Conservation (phyloP, 2,888 invertebrate genomes). For the Carabus problematicus region DNA sequence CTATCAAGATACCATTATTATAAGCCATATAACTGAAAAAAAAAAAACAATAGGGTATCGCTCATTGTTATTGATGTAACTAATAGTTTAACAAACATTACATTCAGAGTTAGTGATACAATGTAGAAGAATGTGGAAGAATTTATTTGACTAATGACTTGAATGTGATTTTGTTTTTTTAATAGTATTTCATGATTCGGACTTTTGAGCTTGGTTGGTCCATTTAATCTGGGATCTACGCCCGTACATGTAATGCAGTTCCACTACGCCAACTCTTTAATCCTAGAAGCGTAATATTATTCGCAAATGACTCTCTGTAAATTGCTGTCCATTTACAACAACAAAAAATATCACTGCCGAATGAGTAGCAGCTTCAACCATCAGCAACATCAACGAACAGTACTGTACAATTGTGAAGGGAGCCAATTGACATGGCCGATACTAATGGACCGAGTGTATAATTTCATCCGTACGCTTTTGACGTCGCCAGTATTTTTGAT, state of each 20-base stretch:
- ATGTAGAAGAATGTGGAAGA: too few relatives aligned
- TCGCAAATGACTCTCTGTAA: slow-evolving; percentile 36
- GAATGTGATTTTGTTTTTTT: slow-evolving; percentile 1
- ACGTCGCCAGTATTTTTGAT: slow-evolving; percentile 25
- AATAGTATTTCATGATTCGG: slow-evolving; percentile 11
- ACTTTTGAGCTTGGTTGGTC: slow-evolving; percentile 4
- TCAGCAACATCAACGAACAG: too few relatives aligned
- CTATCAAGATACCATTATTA: too few relatives aligned
- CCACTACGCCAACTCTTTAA: slow-evolving; percentile 16
- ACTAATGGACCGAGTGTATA: slow-evolving; percentile 32
- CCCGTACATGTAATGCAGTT: neutral
- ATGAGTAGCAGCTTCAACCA: too few relatives aligned
- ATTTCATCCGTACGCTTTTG: slow-evolving; percentile 26
- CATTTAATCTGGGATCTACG: slow-evolving; percentile 11
- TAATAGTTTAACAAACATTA: too few relatives aligned
- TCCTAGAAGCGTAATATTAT: slow-evolving; percentile 39
- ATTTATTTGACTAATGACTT: too few relatives aligned
- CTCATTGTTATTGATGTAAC: too few relatives aligned
- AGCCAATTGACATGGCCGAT: neutral
- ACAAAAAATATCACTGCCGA: slow-evolving; percentile 14
- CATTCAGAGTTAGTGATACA: too few relatives aligned
- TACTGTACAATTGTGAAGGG: too few relatives aligned
- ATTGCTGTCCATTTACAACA: slow-evolving; percentile 38
- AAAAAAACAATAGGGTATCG: too few relatives aligned
- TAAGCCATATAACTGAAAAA: too few relatives aligned